Evolutionary conservation across 2,888 invertebrate genomes (phyloP), one percentile per base, ranked within the genome.

Genomic region (Mimumesa dahlbomi): DNA sequence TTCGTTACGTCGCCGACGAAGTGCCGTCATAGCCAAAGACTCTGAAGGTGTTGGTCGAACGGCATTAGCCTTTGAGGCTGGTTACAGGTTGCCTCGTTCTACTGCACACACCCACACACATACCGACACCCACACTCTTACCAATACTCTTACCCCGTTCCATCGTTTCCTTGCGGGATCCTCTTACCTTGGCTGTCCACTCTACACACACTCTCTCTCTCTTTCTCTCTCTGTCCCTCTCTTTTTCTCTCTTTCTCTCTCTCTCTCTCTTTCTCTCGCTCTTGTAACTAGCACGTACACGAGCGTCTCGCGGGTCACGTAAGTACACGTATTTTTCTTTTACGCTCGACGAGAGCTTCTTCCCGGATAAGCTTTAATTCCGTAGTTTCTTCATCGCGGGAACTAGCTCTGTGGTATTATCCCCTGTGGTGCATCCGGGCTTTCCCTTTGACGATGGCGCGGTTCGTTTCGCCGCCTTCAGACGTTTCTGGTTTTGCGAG

Each of bases 51-150:
- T 50, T 29, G 42, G 45, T 31, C 54, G 31, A 68, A 62, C 58
- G 45, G 48, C 48, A 50, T 68, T 46, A 65, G 58, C 74, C 75
- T 77, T 77, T 64, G 58, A 65, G 36, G n/a, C 19, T 16, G 42
- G n/a, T 66, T 54, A 48, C 40, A 46, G 34, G 25, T 19, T 25
- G 25, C 36, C 3, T 14, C 9, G 11, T 42, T 18, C 22, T 11
- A 5, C 49, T 48, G 14, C 6, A 5, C 25, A 7, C 25, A 3
- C 25, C 25, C 25, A 7, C 25, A n/a, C n/a, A n/a, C n/a, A n/a
- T n/a, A n/a, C n/a, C n/a, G n/a, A n/a, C 4, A 25, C 25, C 25
- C 25, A 25, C 25, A 7, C 25, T 25, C 25, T 7, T 25, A n/a
- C n/a, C n/a, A n/a, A n/a, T n/a, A n/a, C 45, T 54, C 21, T 22